Percentiles rank a stretch among this genome's conserved stretches.
phyloP scores from a whole-genome alignment of 2,113 vertebrate species.

The Baryphthengus martii region DNA sequence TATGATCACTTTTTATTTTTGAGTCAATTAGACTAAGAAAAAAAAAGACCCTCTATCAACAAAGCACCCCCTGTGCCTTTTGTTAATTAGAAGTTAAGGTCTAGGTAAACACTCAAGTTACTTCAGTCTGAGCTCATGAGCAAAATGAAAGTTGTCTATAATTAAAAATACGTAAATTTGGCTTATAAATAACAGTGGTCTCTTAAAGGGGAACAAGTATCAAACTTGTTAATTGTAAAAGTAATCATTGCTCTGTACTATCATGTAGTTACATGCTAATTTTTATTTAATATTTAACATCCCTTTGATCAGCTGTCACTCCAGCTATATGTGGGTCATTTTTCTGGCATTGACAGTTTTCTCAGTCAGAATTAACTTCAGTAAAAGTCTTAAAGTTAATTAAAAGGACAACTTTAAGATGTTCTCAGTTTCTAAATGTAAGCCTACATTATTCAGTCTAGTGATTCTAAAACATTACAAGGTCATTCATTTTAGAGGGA shows the following conservation, averaged over 20 bases:
- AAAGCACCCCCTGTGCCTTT: neutral
- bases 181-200: neutral
- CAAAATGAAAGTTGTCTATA: neutral
- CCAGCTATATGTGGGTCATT: neutral
- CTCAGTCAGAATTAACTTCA: neutral
- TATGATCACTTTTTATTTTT: constrained; percentile 1
- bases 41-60: neutral
- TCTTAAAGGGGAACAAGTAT: neutral
- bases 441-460: neutral
- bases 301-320: neutral
- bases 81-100: constrained; percentile 5
- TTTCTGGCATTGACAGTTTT: neutral
- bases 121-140: neutral
- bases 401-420: neutral
- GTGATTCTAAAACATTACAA: neutral
- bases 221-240: neutral
- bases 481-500: neutral
- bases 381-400: neutral
- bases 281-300: neutral
- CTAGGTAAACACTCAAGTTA: neutral
- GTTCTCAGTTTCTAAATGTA: neutral
- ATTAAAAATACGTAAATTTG: constrained; percentile 22
- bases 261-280: neutral
- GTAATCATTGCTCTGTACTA: neutral
- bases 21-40: neutral